Conservation (phyloP, 2,888 invertebrate species). For the Priocnemis perturbator region DNA sequence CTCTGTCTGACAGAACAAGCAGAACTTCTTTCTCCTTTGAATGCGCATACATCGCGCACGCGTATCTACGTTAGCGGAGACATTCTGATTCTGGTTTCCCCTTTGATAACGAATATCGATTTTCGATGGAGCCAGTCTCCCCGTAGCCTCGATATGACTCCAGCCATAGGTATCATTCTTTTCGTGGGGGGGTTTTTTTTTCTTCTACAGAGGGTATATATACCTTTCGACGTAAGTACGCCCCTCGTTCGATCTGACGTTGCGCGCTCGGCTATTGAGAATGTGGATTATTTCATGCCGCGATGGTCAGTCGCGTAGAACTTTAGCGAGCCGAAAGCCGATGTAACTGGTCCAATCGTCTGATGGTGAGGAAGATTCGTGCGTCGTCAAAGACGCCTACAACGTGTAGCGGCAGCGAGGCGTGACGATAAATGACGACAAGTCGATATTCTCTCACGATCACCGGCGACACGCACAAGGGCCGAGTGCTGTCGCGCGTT, state of each 20-base stretch:
- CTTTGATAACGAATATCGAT: slow-evolving; percentile 59
- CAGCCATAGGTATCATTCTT: slow-evolving; percentile 49
- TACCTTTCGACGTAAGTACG: slow-evolving; percentile 21
- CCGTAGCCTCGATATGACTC: slow-evolving; percentile 47
- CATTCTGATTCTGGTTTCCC: slow-evolving; percentile 52
- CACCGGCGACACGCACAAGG: not conserved
- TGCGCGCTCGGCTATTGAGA: too few species aligned
- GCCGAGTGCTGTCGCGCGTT: not conserved
- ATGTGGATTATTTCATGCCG: too few species aligned
- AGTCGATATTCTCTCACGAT: too few species aligned
- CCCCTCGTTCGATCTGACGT: too few species aligned
- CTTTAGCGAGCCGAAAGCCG: too few species aligned
- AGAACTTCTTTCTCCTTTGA: slow-evolving; percentile 51
- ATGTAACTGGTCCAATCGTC: too few species aligned
- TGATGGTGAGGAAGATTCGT: too few species aligned
- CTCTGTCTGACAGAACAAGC: slow-evolving; percentile 42
- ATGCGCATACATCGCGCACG: slow-evolving; percentile 22
- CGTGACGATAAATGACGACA: too few species aligned
- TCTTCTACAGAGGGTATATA: slow-evolving; percentile 16
- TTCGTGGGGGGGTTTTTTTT: slow-evolving; percentile 20
- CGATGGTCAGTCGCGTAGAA: too few species aligned
- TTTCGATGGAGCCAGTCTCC: slow-evolving; percentile 50
- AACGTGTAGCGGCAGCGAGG: too few species aligned
- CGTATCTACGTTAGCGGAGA: slow-evolving; percentile 37
- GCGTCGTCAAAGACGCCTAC: too few species aligned